A percentile compares a stretch with the other conserved stretches of the same genome.
Evolutionary conservation across 1,140 invertebrate species (phyloP).

Genomic region (Battus philenor): DNA sequence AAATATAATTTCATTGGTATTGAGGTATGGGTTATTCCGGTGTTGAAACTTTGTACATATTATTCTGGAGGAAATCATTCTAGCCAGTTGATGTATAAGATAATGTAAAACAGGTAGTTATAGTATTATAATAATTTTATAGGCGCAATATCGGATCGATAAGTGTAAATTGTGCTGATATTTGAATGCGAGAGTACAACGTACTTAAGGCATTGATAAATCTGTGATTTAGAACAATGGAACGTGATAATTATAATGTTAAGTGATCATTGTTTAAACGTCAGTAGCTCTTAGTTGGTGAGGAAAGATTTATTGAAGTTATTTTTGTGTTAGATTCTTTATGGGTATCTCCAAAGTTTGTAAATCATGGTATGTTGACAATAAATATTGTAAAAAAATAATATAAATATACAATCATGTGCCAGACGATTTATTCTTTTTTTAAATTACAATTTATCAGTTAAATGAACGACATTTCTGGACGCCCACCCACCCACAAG

Average conservation of each 20-base stretch:
- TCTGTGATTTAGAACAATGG: slow-evolving; percentile 15
- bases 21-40: background rate
- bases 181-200: slow-evolving; percentile 13
- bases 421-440: background rate
- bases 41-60: slow-evolving; percentile 8
- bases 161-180: background rate
- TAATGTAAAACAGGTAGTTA: slow-evolving; percentile 6
- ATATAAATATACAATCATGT: slow-evolving; percentile 11
- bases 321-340: slow-evolving; percentile 1
- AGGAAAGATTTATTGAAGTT: slow-evolving; percentile 5
- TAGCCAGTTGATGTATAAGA: slow-evolving; percentile 6
- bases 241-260: slow-evolving; percentile 1
- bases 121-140: background rate
- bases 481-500: no score
- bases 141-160: background rate
- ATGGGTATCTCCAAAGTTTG: background rate
- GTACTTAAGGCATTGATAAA: slow-evolving; percentile 16
- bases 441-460: no score
- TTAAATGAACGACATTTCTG: no score
- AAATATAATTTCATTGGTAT: background rate
- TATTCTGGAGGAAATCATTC: background rate
- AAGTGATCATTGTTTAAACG: slow-evolving; percentile 6
- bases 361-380: background rate
- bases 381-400: background rate
- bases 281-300: slow-evolving; percentile 4